Conservation (phyloP, 2,888 invertebrate species). For the Ichneumon xanthorius region DNA sequence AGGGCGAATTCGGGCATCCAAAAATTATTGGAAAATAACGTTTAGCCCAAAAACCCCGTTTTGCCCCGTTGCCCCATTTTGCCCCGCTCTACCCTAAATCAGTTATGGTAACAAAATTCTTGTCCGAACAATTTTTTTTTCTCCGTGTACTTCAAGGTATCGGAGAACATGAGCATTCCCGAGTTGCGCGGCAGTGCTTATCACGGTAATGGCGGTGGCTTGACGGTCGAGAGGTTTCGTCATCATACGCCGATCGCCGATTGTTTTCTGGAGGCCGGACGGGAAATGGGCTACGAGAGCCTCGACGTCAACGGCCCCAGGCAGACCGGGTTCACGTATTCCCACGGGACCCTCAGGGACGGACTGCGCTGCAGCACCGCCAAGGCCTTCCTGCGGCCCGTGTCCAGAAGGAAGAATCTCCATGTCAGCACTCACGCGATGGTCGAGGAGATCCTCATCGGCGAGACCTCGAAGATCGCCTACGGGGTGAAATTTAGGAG, state of each 20-base stretch:
- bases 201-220: constrained; percentile 90
- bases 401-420: constrained; percentile 89
- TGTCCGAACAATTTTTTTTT: no score
- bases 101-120: no score
- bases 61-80: no score
- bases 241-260: constrained; percentile 90
- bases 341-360: constrained; percentile 91
- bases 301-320: constrained; percentile 91
- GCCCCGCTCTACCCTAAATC: no score
- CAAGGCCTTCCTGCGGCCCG: constrained; percentile 92
- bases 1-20: no score
- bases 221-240: constrained; percentile 89
- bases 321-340: constrained; percentile 92
- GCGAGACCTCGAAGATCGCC: constrained; percentile 87
- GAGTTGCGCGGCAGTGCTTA: constrained; percentile 87
- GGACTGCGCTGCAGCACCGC: constrained; percentile 94
- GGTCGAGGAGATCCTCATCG: constrained; percentile 89
- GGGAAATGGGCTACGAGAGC: constrained; percentile 89
- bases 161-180: constrained; percentile 91
- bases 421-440: constrained; percentile 90
- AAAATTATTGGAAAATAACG: no score
- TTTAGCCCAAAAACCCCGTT: no score
- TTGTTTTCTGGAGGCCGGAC: constrained; percentile 89
- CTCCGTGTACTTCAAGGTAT: no score
- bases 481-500: constrained; percentile 90